Conservation (phyloP, 2,797 vertebrate species). For the Semotilus atromaculatus region DNA sequence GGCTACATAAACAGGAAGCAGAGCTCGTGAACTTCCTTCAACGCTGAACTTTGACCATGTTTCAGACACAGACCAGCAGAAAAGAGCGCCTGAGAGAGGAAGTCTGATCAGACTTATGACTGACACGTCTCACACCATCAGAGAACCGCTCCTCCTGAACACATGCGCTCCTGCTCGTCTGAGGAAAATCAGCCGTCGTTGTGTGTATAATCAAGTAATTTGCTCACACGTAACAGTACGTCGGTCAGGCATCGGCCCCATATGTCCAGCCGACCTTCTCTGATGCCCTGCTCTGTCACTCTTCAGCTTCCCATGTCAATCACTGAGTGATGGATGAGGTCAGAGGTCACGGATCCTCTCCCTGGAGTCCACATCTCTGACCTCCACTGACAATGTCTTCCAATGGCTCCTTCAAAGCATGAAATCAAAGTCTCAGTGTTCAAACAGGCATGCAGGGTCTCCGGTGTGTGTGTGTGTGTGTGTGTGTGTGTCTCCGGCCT, state of each 20-base stretch:
- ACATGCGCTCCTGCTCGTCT: background rate
- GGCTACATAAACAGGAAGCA: conserved; percentile 72
- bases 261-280: conserved; percentile 61
- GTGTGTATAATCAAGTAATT: conserved; percentile 53
- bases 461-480: too few relatives aligned
- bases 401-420: conserved; percentile 27
- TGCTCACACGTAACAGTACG: conserved; percentile 46
- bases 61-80: conserved; percentile 66
- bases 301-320: conserved; percentile 82
- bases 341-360: conserved; percentile 80
- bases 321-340: conserved; percentile 85
- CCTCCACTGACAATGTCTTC: conserved; percentile 61
- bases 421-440: conserved; percentile 31
- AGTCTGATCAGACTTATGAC: conserved; percentile 69
- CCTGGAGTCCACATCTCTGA: conserved; percentile 76
- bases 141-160: conserved; percentile 39
- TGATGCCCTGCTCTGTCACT: conserved; percentile 73
- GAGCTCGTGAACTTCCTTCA: conserved; percentile 74
- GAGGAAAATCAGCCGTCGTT: background rate
- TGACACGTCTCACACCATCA: conserved; percentile 41
- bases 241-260: conserved; percentile 66
- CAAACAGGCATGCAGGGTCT: background rate
- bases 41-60: conserved; percentile 69
- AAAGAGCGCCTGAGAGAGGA: conserved; percentile 69
- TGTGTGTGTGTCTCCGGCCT: too few relatives aligned